Conservation (phyloP, 2,888 invertebrate species). For the Silvanus unidentatus region DNA sequence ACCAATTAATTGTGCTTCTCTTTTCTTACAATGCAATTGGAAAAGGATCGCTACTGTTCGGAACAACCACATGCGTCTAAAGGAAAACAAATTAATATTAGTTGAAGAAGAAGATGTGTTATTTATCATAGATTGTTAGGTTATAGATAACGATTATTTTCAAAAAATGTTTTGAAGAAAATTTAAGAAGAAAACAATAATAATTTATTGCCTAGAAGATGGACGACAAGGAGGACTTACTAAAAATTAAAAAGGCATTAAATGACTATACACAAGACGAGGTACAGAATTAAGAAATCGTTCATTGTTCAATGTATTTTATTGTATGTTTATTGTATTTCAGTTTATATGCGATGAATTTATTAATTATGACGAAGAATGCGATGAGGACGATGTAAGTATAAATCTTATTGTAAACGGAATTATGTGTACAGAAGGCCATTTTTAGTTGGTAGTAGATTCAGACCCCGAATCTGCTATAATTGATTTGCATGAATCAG, state of each 20-base stretch:
- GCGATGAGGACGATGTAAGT: conserved; percentile 12
- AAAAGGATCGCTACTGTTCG: no score
- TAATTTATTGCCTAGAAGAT: conserved; percentile 5
- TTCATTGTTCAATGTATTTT: background rate
- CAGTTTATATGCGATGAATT: conserved; percentile 13
- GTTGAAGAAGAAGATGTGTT: no score
- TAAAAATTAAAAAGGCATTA: conserved; percentile 18
- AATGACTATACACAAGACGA: conserved; percentile 8
- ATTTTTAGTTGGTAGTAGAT: conserved; percentile 3
- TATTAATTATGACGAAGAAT: conserved; percentile 16
- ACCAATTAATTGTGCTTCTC: no score
- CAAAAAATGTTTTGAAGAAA: no score
- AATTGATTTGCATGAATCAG: conserved; percentile 6
- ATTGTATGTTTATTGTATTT: background rate
- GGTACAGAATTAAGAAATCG: conserved; percentile 2
- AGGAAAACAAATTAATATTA: no score
- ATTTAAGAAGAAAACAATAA: no score
- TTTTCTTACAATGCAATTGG: no score
- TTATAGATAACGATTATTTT: no score
- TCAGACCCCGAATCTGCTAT: conserved; percentile 8
- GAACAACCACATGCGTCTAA: no score
- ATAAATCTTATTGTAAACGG: conserved; percentile 4
- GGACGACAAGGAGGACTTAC: conserved; percentile 23
- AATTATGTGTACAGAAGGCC: no score
- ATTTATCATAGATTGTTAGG: no score